phyloP scores from a whole-genome alignment of 2,113 vertebrate genomes.

The Machaerirhynchus nigripectus region DNA sequence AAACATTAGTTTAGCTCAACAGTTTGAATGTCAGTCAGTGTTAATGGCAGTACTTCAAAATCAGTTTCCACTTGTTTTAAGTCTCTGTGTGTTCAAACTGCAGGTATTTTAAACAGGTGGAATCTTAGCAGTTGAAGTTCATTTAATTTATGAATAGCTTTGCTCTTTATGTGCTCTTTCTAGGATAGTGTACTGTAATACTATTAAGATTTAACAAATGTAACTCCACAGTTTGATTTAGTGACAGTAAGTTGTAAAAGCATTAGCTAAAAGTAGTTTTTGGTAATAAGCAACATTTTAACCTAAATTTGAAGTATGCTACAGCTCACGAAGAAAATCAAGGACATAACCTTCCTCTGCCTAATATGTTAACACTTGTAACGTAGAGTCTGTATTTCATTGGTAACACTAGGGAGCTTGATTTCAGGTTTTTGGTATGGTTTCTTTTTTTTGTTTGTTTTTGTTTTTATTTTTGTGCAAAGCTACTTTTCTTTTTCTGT shows the following conservation, averaged over 20 bases:
- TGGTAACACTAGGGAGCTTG: conserved; percentile 40
- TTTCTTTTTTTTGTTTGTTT: neutral
- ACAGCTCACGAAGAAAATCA: neutral
- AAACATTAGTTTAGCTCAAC: neutral
- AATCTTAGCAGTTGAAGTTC: conserved; percentile 44
- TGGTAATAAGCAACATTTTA: neutral
- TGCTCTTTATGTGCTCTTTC: conserved; percentile 18
- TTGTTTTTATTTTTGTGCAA: conserved; percentile 35
- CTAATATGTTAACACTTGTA: neutral
- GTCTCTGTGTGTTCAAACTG: neutral
- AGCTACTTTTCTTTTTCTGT: conserved; percentile 59
- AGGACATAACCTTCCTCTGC: neutral
- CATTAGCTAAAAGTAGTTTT: conserved; percentile 16
- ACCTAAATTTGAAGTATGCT: neutral
- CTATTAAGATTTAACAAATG: neutral
- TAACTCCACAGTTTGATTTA: conserved; percentile 19
- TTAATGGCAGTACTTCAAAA: neutral
- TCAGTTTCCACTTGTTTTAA: neutral
- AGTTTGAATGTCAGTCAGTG: neutral
- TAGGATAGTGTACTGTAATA: neutral
- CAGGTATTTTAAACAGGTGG: conserved; percentile 60
- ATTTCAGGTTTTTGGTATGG: neutral
- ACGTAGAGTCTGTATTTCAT: neutral
- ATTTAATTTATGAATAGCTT: conserved; percentile 27
- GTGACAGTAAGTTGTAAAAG: conserved; percentile 1